Evolutionary conservation across 2,888 invertebrate species (phyloP).

Genomic region (Myathropa florea): DNA sequence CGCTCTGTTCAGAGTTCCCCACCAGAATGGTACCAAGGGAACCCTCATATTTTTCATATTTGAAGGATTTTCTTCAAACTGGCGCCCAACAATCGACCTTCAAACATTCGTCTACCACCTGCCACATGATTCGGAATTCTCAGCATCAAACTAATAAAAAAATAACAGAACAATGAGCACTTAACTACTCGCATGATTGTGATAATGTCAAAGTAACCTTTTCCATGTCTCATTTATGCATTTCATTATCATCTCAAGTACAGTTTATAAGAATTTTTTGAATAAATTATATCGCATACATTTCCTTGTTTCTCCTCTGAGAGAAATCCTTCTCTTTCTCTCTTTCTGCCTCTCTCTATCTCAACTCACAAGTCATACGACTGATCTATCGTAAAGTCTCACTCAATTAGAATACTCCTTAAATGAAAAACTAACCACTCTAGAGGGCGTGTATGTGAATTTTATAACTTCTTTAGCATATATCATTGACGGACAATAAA

Average conservation of each 20-base stretch:
- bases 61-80: not conserved
- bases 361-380: no score
- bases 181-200: constrained; percentile 28
- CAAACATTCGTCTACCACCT: no score
- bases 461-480: not conserved
- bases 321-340: constrained; percentile 26
- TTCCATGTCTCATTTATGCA: constrained; percentile 57
- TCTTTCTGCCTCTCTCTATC: no score
- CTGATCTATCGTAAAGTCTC: not conserved
- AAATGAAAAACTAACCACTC: not conserved
- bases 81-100: constrained; percentile 2
- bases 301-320: constrained; percentile 48
- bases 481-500: constrained; percentile 22
- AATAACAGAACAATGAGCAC: not conserved
- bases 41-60: no score
- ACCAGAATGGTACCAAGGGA: no score
- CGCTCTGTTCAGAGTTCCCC: no score
- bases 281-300: constrained; percentile 55
- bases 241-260: constrained; percentile 64
- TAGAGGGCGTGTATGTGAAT: constrained; percentile 37
- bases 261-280: constrained; percentile 57
- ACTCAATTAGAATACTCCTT: not conserved
- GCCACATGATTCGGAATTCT: not conserved
- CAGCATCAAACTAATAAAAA: not conserved
- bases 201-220: constrained; percentile 57